Evolutionary conservation across 1,140 invertebrate species (phyloP).

Genomic region (Tetramorium alpestre): DNA sequence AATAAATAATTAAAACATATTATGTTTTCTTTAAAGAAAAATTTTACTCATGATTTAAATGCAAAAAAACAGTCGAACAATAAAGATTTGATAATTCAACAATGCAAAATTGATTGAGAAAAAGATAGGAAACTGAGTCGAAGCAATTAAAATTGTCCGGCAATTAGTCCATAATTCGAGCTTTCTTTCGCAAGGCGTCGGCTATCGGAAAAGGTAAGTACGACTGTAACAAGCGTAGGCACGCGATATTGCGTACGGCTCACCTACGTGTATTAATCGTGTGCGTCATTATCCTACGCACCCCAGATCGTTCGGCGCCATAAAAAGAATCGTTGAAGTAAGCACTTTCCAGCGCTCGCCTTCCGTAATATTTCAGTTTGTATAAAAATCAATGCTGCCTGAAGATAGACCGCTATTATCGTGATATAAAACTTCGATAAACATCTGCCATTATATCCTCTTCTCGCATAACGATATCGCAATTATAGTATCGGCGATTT

Average conservation of each 20-base stretch:
- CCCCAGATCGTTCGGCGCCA: constrained; percentile 37
- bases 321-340: constrained; percentile 40
- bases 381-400: not conserved
- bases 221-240: constrained; percentile 69
- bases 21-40: not conserved
- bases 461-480: not conserved
- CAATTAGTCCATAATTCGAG: constrained; percentile 11
- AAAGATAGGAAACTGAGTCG: not conserved
- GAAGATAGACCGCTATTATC: not conserved
- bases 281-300: constrained; percentile 68
- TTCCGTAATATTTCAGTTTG: not conserved
- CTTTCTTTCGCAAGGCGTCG: not conserved
- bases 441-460: not conserved
- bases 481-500: constrained; percentile 13
- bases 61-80: not conserved
- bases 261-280: constrained; percentile 62
- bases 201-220: constrained; percentile 54
- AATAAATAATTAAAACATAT: not conserved
- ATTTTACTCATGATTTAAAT: not conserved
- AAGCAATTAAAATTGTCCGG: not conserved
- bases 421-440: not conserved
- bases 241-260: constrained; percentile 57
- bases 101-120: not conserved
- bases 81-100: not conserved
- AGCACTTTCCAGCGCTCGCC: not conserved